Evolutionary conservation across 2,797 vertebrate species (phyloP).

Genomic region (Sebastes kiyomatsui): DNA sequence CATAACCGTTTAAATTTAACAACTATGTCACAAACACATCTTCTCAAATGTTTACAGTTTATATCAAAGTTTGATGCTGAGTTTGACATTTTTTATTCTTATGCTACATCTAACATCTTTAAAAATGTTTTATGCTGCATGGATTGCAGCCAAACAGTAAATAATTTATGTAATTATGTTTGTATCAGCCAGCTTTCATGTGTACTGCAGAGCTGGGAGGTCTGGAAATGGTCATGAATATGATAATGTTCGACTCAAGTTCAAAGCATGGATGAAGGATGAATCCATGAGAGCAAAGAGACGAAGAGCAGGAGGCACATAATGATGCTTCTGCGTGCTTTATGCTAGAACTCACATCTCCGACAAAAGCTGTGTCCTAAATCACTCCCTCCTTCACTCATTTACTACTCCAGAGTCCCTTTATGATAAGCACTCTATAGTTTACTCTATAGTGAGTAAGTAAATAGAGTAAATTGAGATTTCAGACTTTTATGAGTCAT

Average conservation of each 20-base stretch:
- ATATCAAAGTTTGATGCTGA: background rate
- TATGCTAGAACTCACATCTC: background rate
- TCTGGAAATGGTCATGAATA: conserved; percentile 21
- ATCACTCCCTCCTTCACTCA: background rate
- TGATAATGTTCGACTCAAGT: background rate
- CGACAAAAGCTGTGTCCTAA: background rate
- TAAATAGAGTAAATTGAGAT: background rate
- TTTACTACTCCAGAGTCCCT: background rate
- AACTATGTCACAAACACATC: background rate
- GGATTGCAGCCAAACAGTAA: background rate
- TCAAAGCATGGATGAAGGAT: conserved; percentile 16
- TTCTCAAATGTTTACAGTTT: background rate
- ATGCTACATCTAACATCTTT: background rate
- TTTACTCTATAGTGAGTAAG: background rate
- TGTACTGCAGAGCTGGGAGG: conserved; percentile 12
- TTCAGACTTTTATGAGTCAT: background rate
- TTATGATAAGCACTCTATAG: too few relatives aligned
- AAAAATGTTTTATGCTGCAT: background rate
- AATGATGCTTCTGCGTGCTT: background rate
- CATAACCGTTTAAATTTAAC: background rate
- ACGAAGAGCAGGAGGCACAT: background rate
- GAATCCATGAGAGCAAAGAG: conserved; percentile 4
- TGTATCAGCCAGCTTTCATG: conserved; percentile 65
- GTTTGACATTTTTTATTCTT: background rate
- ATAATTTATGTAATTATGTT: background rate